These are phyloP conservation scores for Nestor notabilis DNA, from an alignment of 2,113 vertebrate genomes.

Conservation along the genomic window DNA sequence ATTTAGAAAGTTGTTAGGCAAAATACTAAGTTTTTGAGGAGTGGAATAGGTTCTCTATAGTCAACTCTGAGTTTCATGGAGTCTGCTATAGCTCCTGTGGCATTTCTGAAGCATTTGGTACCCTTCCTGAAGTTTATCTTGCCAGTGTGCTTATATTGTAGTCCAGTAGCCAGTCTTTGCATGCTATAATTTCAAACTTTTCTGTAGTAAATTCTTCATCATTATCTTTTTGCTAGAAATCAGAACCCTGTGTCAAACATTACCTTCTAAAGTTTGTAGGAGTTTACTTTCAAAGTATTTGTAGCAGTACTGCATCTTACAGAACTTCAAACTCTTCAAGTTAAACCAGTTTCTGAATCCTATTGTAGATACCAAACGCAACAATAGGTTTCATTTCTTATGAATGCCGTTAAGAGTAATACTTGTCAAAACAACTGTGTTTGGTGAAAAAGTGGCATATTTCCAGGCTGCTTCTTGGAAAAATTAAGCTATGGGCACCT, in stretches of 20 bases:
- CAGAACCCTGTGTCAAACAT: neutral
- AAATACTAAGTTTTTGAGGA: neutral
- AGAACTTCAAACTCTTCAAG: neutral
- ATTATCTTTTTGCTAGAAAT: neutral
- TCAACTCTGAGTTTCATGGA: neutral
- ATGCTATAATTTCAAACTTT: neutral
- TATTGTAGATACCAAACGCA: neutral
- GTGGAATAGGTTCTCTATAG: neutral
- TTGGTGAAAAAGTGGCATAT: neutral
- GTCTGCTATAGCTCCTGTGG: neutral
- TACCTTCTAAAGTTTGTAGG: neutral
- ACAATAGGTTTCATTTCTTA: neutral
- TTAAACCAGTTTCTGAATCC: neutral
- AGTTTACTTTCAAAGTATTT: neutral
- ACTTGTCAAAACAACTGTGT: constrained; percentile 1
- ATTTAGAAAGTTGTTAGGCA: neutral
- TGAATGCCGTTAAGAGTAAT: neutral
- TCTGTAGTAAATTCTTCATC: neutral
- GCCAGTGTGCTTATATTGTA: neutral
- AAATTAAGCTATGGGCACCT: constrained; percentile 10
- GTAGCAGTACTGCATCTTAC: neutral
- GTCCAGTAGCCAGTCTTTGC: neutral
- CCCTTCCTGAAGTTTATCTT: neutral
- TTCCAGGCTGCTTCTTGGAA: constrained; percentile 10
- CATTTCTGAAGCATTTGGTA: neutral